A percentile compares a stretch with the other conserved stretches of the same genome.
Conservation (phyloP, 2,797 vertebrate species). For the Erethizon dorsatum region DNA sequence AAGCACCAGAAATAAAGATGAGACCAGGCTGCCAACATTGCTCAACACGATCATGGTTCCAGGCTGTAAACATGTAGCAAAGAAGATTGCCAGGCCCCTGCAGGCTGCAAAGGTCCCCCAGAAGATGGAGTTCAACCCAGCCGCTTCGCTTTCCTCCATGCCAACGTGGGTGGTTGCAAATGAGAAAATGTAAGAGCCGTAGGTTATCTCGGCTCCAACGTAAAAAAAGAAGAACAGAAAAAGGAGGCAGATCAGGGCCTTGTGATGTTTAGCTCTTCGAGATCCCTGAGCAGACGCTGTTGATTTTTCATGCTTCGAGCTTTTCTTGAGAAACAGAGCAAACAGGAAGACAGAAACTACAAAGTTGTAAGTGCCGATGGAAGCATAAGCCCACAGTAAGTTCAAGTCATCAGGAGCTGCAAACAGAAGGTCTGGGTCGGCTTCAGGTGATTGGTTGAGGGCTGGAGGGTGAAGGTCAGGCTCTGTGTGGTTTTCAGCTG, state of each 20-base stretch:
- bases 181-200: conserved; percentile 96
- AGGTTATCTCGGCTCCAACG: conserved; percentile 95
- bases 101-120: conserved; percentile 94
- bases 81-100: conserved; percentile 94
- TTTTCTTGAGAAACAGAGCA: conserved; percentile 88
- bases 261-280: conserved; percentile 91
- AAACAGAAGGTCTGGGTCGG: not conserved
- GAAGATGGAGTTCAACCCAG: conserved; percentile 95
- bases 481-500: conserved; percentile 52
- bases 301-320: conserved; percentile 81
- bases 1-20: conserved; percentile 92
- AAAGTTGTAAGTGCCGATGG: conserved; percentile 93
- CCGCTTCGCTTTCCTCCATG: conserved; percentile 91
- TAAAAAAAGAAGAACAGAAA: conserved; percentile 96
- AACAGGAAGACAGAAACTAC: conserved; percentile 92
- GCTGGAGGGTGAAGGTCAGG: conserved; percentile 39
- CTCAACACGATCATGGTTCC: conserved; percentile 95
- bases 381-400: conserved; percentile 94
- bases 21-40: conserved; percentile 90
- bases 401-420: conserved; percentile 53
- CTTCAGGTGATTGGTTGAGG: not conserved
- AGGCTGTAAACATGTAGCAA: conserved; percentile 92
- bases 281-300: conserved; percentile 83
- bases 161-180: conserved; percentile 90
- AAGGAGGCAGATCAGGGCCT: conserved; percentile 91